Evolutionary conservation across 2,888 invertebrate genomes (phyloP), one percentile per base, ranked within the genome.

Genomic region (Cactoblastis cactorum): DNA sequence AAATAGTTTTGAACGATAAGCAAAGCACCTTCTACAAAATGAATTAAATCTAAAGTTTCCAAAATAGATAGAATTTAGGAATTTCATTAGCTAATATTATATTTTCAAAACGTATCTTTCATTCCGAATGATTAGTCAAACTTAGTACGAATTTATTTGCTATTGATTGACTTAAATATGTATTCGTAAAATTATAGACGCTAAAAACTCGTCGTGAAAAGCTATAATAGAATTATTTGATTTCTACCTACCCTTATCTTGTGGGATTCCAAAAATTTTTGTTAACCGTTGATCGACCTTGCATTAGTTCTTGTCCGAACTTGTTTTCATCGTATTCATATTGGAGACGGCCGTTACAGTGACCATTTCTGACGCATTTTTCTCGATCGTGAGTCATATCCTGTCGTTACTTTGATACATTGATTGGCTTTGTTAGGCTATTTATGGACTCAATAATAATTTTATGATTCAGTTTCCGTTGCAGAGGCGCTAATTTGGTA

Each of bases 381-480:
- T 62, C 62, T 63, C 60, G 39, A 41, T 53, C 53, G 52, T 55
- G 53, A 60, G 77, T 77, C 82, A 67, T 80, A 67, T 77, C 73
- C 74, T 67, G 63, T 64, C 62, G 60, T 67, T 65, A 65, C 33
- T 18, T 33, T 35, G 34, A 11, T 34, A 41, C 41, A 75, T 76
- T 74, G 71, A 77, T 80, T 72, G 66, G 61, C 58, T 69, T 69
- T 60, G 63, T 64, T 65, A 39, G 39, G 19, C 39, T 70, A 63
- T 67, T 63, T 65, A 61, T 58, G 53, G 52, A 32, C 63, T 61
- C 61, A 58, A 59, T 65, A 53, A 57, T 60, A 39, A 55, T 52
- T 45, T 46, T 45, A 64, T 80, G 82, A 80, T 55, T 81, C 80
- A 80, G 59, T 63, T 68, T 71, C 74, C 74, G 74, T 72, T 43